Percentiles rank a stretch among this genome's conserved stretches.
Evolutionary conservation across 2,888 invertebrate species (phyloP).

Genomic region (Rhagonycha lutea): DNA sequence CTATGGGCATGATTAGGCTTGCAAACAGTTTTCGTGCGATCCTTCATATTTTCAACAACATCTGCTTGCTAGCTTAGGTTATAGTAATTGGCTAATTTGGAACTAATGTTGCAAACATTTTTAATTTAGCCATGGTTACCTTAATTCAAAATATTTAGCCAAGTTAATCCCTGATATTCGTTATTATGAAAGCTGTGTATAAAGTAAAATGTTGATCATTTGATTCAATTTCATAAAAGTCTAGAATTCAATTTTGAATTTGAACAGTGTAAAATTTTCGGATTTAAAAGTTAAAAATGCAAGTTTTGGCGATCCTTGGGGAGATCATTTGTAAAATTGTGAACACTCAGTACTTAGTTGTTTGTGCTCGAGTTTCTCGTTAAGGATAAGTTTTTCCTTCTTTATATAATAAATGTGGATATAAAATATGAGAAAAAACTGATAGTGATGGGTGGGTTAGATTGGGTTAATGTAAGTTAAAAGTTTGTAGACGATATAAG

Average conservation of each 20-base stretch:
- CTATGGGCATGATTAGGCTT: too few species aligned
- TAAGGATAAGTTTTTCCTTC: background rate
- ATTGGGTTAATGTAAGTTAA: conserved; percentile 2
- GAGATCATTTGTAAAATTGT: background rate
- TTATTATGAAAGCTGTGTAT: too few species aligned
- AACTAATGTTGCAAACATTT: too few species aligned
- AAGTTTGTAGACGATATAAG: conserved; percentile 21
- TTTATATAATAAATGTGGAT: background rate
- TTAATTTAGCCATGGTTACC: too few species aligned
- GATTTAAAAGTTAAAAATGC: background rate
- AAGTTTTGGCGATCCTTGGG: background rate
- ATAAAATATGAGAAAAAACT: background rate
- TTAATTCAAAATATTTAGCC: too few species aligned
- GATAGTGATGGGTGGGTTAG: background rate
- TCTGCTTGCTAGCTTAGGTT: too few species aligned
- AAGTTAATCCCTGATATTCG: background rate
- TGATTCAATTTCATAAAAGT: background rate
- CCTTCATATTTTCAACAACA: too few species aligned
- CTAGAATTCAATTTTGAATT: background rate
- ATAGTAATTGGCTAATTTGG: too few species aligned
- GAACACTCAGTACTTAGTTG: background rate
- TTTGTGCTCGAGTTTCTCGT: background rate
- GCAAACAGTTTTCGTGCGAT: too few species aligned
- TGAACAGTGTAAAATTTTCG: background rate
- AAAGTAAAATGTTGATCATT: background rate